Base-by-base conservation (phyloP, 2,113 vertebrate genomes). In the Pelusios castaneus region DNA sequence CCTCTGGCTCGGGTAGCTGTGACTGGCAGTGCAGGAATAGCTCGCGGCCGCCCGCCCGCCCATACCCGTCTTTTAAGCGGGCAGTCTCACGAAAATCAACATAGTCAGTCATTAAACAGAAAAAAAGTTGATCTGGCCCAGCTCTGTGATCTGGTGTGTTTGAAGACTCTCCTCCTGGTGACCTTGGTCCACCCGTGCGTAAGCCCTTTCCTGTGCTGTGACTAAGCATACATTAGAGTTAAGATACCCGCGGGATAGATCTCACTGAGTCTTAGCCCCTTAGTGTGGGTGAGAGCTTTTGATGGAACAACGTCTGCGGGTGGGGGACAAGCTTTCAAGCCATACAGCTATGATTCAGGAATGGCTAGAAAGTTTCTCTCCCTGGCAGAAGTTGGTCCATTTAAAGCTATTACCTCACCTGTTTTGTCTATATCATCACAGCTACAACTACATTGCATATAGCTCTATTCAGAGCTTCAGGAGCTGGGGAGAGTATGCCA, bases 1-100 rank as follows among this genome's bases (percentile, higher is more conserved):
- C 19, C 31, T 67, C 16, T n/a, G 34, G 8, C 9, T 3, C 1
- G 2, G 1, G 1, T 25, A 1, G 38, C 24, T 25, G 22, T 3
- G 70, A 13, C 6, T 41, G 70, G 19, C 3, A 6, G 10, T 14
- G 70, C 41, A 25, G 70, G 21, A 75, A 12, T 25, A 24, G 38
- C 70, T 73, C 38, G 10, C 38, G 70, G 70, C 41, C 6, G 47
- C 24, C 41, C 13, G 49, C 47, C 47, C 47, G 7, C 7, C 10
- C 70, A 41, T 5, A 24, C n/a, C 21, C 2, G 67, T n/a, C n/a
- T 22, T 22, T 19, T 24, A 3, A 43, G 31, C 60, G 5, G 17
- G 13, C 34, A 38, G 5, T 38, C 19, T 14, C n/a, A 8, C 14
- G 38, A n/a, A 38, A 38, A 38, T 38, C n/a, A 67, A 21, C 8